phyloP scores from a whole-genome alignment of 2,113 vertebrate species.

The Antidorcas marsupialis region DNA sequence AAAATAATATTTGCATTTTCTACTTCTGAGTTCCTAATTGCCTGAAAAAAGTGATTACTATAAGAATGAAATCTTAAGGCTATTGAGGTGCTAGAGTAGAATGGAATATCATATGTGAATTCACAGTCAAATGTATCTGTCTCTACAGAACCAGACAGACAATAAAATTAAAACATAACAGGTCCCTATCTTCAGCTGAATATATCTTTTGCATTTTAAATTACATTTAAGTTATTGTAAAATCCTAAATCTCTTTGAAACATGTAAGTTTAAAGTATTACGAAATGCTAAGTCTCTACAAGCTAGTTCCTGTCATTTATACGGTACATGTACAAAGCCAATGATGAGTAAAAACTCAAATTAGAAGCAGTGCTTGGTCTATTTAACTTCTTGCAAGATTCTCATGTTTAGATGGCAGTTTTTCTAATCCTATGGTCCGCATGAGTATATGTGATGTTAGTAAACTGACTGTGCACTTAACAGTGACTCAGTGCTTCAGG shows the following conservation, averaged over 20 bases:
- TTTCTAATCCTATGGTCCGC: background rate
- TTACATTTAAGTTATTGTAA: background rate
- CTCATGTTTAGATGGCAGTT: background rate
- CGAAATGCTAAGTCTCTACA: background rate
- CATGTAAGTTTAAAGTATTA: background rate
- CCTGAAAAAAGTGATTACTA: background rate
- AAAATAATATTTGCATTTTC: background rate
- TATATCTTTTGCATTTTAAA: background rate
- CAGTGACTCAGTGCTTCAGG: background rate
- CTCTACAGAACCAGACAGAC: background rate
- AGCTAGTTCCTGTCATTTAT: background rate
- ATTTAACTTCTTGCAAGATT: background rate
- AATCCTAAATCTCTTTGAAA: background rate
- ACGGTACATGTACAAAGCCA: background rate
- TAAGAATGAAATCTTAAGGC: background rate
- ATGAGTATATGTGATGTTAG: background rate
- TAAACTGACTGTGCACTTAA: background rate
- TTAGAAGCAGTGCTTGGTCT: background rate
- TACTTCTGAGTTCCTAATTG: background rate
- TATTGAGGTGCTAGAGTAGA: background rate
- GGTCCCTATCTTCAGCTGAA: background rate
- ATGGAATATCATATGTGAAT: background rate
- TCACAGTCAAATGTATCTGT: background rate
- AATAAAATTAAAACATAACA: background rate
- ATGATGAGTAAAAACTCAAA: background rate